Conservation (phyloP, 2,797 vertebrate genomes). For the Enteromius unitaeniatus region DNA sequence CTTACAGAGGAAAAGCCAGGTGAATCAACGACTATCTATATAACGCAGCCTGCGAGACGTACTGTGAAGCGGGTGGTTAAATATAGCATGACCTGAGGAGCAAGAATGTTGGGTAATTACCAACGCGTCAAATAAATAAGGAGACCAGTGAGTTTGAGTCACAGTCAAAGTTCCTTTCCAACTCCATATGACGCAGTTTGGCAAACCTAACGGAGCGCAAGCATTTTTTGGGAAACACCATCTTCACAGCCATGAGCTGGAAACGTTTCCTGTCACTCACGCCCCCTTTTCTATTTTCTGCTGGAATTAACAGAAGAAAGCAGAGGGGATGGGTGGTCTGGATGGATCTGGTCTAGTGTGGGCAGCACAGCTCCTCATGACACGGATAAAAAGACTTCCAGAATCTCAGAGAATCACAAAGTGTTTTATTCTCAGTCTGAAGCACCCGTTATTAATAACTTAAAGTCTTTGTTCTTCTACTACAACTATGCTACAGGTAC, state of each 20-base stretch:
- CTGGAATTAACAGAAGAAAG: conserved; percentile 25
- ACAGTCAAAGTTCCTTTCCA: conserved; percentile 24
- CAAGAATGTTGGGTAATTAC: conserved; percentile 43
- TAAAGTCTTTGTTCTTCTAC: conserved; percentile 7
- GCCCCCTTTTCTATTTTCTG: conserved; percentile 54
- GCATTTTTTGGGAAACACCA: conserved; percentile 37
- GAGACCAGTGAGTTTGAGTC: conserved; percentile 27
- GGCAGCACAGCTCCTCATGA: neutral
- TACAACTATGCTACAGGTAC: neutral
- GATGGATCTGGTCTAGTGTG: neutral
- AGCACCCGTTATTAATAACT: conserved; percentile 9
- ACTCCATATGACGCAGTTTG: conserved; percentile 34
- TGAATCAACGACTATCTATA: conserved; percentile 36
- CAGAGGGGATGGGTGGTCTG: conserved; percentile 7
- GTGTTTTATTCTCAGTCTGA: neutral
- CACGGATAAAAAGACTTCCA: neutral
- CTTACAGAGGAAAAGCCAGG: conserved; percentile 27
- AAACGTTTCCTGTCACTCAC: conserved; percentile 19
- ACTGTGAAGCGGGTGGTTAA: conserved; percentile 24
- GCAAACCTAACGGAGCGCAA: conserved; percentile 47
- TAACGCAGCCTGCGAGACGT: conserved; percentile 29
- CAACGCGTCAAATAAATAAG: conserved; percentile 32
- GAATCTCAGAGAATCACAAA: neutral
- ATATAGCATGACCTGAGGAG: conserved; percentile 40
- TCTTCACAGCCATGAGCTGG: conserved; percentile 51